Percentiles rank a stretch among this genome's conserved stretches.
phyloP scores from a whole-genome alignment of 1,140 invertebrate genomes.

The Phymorhynchus buccinoides region DNA sequence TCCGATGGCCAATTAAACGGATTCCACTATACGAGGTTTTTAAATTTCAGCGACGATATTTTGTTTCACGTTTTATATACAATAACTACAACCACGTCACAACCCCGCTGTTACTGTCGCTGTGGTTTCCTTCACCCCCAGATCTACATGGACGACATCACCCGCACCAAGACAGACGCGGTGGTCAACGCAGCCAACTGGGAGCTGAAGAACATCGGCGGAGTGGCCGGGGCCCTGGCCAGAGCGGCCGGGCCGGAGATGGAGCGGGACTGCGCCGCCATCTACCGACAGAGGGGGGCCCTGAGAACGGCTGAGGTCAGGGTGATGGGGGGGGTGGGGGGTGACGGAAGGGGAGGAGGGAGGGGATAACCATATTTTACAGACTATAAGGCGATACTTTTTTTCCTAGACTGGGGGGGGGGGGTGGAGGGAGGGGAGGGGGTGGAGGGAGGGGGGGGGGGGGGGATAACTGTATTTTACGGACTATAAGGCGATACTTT shows the following conservation, averaged over 20 bases:
- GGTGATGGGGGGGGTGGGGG: too few species aligned
- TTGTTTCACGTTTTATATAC: not conserved
- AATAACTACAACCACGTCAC: too few species aligned
- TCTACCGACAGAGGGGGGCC: slow-evolving; percentile 43
- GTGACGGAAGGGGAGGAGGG: too few species aligned
- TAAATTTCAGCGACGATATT: not conserved
- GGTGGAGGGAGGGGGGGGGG: too few species aligned
- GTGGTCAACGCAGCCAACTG: slow-evolving; percentile 62
- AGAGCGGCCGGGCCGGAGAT: slow-evolving; percentile 52
- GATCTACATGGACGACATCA: slow-evolving; percentile 51
- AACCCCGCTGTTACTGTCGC: too few species aligned
- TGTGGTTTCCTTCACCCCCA: not conserved
- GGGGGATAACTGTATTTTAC: not conserved
- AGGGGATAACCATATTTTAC: not conserved
- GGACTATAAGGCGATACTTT: not conserved
- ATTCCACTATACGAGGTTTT: not conserved
- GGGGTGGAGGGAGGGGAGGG: too few species aligned
- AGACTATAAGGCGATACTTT: not conserved
- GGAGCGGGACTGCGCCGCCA: slow-evolving; percentile 50
- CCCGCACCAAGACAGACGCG: slow-evolving; percentile 42
- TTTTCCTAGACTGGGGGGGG: too few species aligned
- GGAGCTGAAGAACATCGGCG: slow-evolving; percentile 48
- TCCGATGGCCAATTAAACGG: too few species aligned
- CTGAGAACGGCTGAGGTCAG: slow-evolving; percentile 47
- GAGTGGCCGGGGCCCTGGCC: slow-evolving; percentile 55